Percentiles rank a stretch among this genome's conserved stretches.
phyloP scores from a whole-genome alignment of 1,140 invertebrate species.

The Ditylenchus dipsaci region DNA sequence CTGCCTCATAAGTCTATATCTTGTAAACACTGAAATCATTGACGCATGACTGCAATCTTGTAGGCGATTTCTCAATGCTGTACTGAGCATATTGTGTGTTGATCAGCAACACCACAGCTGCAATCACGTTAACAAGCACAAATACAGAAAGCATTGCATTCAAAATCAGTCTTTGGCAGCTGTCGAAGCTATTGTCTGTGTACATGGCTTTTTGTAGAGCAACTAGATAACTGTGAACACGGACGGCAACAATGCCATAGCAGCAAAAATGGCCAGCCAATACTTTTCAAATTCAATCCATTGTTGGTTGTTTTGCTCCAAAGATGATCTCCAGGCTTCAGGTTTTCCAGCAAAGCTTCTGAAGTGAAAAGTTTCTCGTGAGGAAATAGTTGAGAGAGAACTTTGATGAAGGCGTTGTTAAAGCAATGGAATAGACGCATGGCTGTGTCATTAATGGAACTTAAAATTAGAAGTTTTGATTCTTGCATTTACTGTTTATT shows the following conservation, averaged over 20 bases:
- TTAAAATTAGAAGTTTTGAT: no score
- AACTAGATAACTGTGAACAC: slow-evolving; percentile 43
- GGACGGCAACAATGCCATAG: slow-evolving; percentile 33
- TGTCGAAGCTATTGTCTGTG: slow-evolving; percentile 44
- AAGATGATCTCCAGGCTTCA: slow-evolving; percentile 22
- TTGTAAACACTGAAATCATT: slow-evolving; percentile 56
- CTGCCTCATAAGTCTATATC: slow-evolving; percentile 49
- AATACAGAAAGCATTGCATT: slow-evolving; percentile 45
- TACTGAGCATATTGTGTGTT: slow-evolving; percentile 55
- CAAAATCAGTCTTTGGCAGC: slow-evolving; percentile 41
- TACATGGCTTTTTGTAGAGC: slow-evolving; percentile 30
- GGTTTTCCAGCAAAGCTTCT: slow-evolving; percentile 15
- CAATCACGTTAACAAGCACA: slow-evolving; percentile 50
- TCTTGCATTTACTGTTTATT: no score
- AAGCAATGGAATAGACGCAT: slow-evolving; percentile 44
- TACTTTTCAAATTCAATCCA: slow-evolving; percentile 47
- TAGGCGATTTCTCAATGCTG: slow-evolving; percentile 51
- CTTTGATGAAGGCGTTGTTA: slow-evolving; percentile 39
- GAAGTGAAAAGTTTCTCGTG: slow-evolving; percentile 27
- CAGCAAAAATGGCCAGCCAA: slow-evolving; percentile 33
- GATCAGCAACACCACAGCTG: slow-evolving; percentile 46
- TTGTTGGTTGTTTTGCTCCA: slow-evolving; percentile 25
- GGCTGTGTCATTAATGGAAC: slow-evolving; percentile 36
- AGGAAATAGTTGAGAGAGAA: slow-evolving; percentile 41
- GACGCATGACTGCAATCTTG: slow-evolving; percentile 46